Conservation (phyloP, 2,113 vertebrate species). For the Ictalurus furcatus region DNA sequence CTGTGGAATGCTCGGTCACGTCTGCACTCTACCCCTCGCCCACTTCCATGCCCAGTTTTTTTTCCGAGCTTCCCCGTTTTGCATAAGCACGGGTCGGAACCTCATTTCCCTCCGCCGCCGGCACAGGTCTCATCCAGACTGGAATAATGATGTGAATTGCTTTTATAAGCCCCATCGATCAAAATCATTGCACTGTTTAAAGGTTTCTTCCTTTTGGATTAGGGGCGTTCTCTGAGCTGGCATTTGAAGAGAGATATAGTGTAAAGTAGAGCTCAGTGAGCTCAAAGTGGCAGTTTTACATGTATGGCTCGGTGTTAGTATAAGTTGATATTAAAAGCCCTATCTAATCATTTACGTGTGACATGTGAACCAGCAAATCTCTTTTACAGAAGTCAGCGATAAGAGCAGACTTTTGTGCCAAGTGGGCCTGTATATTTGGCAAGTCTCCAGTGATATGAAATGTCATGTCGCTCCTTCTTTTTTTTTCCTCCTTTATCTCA, state of each 20-base stretch:
- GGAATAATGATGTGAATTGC: slow-evolving; percentile 37
- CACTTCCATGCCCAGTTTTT: slow-evolving; percentile 17
- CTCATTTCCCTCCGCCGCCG: slow-evolving; percentile 6
- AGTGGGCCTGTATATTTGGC: slow-evolving; percentile 22
- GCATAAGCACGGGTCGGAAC: slow-evolving; percentile 19
- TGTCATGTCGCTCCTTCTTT: slow-evolving; percentile 38
- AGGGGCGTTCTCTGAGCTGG: slow-evolving; percentile 20
- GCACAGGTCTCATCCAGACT: slow-evolving; percentile 2
- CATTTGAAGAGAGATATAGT: slow-evolving; percentile 25
- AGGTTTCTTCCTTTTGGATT: slow-evolving; percentile 23
- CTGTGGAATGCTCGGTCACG: slow-evolving; percentile 80
- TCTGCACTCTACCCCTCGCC: slow-evolving; percentile 34
- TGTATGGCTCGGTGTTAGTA: slow-evolving; percentile 1
- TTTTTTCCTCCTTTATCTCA: slow-evolving; percentile 49
- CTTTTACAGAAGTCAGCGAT: slow-evolving; percentile 34
- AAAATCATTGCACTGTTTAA: slow-evolving; percentile 28
- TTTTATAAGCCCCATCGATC: slow-evolving; percentile 37
- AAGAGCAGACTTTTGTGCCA: slow-evolving; percentile 29
- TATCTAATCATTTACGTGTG: slow-evolving; percentile 27
- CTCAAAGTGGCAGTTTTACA: slow-evolving; percentile 24
- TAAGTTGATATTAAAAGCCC: slow-evolving; percentile 32
- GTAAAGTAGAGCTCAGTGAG: slow-evolving; percentile 7
- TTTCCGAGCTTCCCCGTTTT: background rate
- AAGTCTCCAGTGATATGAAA: slow-evolving; percentile 26
- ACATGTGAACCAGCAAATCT: slow-evolving; percentile 53